Evolutionary conservation across 2,113 vertebrate species (phyloP).

Genomic region (Muscicapa adusta): DNA sequence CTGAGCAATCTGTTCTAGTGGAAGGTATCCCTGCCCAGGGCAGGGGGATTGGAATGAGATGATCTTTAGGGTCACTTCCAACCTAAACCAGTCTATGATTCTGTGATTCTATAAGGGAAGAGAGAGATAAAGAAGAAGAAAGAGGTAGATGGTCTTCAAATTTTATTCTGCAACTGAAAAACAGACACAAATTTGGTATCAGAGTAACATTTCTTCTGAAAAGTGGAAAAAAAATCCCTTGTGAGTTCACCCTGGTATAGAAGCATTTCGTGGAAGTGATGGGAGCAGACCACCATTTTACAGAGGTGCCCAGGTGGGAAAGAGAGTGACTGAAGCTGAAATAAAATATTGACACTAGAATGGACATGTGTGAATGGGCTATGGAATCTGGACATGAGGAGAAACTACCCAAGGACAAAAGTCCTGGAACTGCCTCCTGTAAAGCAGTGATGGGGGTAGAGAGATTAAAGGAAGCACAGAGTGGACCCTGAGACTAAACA

Average conservation of each 20-base stretch:
- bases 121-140: not conserved
- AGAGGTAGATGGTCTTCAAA: not conserved
- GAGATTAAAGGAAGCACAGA: not conserved
- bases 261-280: not conserved
- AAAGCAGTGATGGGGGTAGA: not conserved
- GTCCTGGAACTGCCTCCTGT: not conserved
- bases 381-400: slow-evolving; percentile 6
- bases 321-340: not conserved
- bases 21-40: not conserved
- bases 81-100: not conserved
- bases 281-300: not conserved
- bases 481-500: not conserved
- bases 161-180: not conserved
- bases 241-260: not conserved
- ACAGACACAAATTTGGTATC: not conserved
- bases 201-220: not conserved
- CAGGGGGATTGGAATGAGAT: not conserved
- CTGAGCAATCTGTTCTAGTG: not conserved
- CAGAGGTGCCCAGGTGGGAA: not conserved
- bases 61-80: not conserved
- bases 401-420: not conserved
- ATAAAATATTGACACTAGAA: not conserved
- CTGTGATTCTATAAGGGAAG: not conserved
- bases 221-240: not conserved
- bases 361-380: not conserved